Evolutionary conservation across 53 echinoderm and acorn worm genomes (phyloP).

Genomic region (Patiria pectinifera): DNA sequence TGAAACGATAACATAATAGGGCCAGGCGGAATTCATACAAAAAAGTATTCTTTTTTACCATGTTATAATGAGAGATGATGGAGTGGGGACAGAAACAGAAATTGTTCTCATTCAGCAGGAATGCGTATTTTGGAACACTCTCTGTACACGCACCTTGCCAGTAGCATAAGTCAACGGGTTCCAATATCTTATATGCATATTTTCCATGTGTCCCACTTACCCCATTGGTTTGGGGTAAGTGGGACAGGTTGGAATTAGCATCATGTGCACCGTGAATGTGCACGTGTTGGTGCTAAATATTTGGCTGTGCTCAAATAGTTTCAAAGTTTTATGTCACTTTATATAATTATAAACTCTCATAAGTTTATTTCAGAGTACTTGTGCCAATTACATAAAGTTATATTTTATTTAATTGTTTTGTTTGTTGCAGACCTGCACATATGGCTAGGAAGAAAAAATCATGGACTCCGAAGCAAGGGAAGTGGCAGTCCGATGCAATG

Average conservation of each 20-base stretch:
- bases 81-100: no score
- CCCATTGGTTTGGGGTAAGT: constrained; percentile 8
- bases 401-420: neutral
- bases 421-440: constrained; percentile 8
- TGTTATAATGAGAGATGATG: no score
- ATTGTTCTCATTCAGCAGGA: no score
- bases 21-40: no score
- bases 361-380: neutral
- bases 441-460: constrained; percentile 33
- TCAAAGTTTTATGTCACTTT: neutral
- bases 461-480: constrained; percentile 54
- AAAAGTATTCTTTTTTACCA: no score
- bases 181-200: neutral
- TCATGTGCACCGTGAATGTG: neutral
- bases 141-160: no score
- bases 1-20: no score
- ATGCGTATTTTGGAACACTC: no score
- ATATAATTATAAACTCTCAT: neutral
- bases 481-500: constrained; percentile 32
- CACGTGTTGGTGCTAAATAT: neutral
- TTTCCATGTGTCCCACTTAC: neutral
- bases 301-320: neutral
- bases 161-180: no score
- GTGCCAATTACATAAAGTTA: neutral
- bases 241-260: neutral